Conservation (phyloP, 2,888 invertebrate genomes). For the Nemoura dubitans region DNA sequence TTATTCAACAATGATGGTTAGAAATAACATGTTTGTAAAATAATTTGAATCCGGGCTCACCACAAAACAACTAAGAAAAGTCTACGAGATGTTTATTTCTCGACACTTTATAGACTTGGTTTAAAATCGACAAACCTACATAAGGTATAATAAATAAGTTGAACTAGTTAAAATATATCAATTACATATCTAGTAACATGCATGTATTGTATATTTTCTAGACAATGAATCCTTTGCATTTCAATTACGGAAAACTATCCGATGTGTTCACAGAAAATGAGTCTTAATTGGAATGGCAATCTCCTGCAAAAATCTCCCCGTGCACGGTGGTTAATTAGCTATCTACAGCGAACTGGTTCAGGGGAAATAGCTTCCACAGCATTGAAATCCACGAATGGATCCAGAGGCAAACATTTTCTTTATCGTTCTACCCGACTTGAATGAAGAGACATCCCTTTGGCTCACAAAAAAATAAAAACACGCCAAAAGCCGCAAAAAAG, state of each 20-base stretch:
- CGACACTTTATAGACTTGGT: not conserved
- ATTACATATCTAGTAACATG: no score
- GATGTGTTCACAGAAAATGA: not conserved
- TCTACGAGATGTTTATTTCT: not conserved
- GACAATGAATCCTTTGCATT: not conserved
- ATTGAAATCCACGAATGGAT: not conserved
- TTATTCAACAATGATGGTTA: conserved; percentile 2
- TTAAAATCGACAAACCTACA: not conserved
- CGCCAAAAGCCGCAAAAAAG: not conserved
- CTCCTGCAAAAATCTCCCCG: not conserved
- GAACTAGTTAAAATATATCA: not conserved
- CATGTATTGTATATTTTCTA: no score
- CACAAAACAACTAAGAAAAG: not conserved
- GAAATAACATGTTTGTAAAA: conserved; percentile 1
- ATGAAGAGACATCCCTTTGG: not conserved
- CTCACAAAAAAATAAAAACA: not conserved
- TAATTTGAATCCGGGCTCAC: not conserved
- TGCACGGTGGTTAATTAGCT: not conserved
- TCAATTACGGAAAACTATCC: not conserved
- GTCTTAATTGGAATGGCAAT: not conserved
- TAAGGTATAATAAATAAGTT: not conserved
- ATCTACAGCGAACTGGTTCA: not conserved
- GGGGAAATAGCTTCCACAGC: not conserved
- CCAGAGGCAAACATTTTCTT: not conserved
- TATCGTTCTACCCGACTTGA: not conserved